Evolutionary conservation across 2,888 invertebrate genomes (phyloP), one percentile per base, ranked within the genome.

Genomic region (Coecobrya sp.): DNA sequence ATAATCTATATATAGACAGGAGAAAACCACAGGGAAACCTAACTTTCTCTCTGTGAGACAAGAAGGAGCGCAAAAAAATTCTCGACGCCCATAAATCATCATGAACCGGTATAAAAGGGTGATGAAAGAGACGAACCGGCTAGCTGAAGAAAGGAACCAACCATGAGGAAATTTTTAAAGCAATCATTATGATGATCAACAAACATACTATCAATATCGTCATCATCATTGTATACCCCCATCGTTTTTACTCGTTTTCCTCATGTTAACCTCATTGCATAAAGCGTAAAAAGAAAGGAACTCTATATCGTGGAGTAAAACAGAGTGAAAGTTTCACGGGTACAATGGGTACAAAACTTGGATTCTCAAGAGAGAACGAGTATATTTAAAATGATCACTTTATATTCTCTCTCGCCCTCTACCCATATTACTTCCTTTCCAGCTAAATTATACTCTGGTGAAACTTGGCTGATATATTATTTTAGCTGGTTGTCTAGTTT

Each of bases 1-100:
- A 81, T 81, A 52, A 13, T 55, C 52, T 81, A 27, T 81, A 59
- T 11, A 55, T 49, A 59, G 59, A 30, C 82, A 82, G 82, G 59
- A 36, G 2, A 36, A 82, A 82, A 82, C 82, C 82, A 55, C 30
- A 30, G 36, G 55, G 82, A 30, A 82, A 82, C 30, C 55, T 59
- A 55, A 82, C 82, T 59, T 82, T 8, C 82, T 59, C 59, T 8
- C n/a, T 16, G 30, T 36, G 30, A 82, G 82, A 49, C 49, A 76
- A 76, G 76, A 36, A 59, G 36, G 36, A 82, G 25, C 76, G n/a
- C 45, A 59, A 92, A 79, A 86, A 88, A 87, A 88, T 59, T 73
- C 88, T 88, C 76, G 89, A 70, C 62, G 89, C 93, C 93, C 94
- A 94, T 94, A 94, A 94, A 94, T 94, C 94, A 94, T 94, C 79